These are phyloP conservation scores for Microdon myrmicae DNA, from an alignment of 2,888 invertebrate species.

Conservation along the genomic window DNA sequence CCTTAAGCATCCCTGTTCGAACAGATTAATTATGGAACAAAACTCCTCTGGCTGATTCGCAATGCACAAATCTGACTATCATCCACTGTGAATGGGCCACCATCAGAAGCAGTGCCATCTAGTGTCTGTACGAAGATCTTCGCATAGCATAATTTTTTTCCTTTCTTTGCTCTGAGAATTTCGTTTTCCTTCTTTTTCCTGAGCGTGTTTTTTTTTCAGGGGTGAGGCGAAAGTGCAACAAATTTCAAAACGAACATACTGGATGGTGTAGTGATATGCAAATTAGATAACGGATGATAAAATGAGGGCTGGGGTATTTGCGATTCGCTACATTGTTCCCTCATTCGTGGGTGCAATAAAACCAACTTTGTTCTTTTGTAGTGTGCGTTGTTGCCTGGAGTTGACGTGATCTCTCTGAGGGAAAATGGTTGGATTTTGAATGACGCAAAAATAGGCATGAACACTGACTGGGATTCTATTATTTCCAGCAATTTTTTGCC, in stretches of 20 bases:
- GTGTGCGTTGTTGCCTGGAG: constrained; percentile 43
- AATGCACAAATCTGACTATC: constrained; percentile 1
- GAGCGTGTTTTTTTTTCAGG: not conserved
- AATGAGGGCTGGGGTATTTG: constrained; percentile 40
- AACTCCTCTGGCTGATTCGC: constrained; percentile 21
- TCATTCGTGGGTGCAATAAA: constrained; percentile 41
- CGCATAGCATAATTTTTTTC: not conserved
- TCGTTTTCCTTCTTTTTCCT: constrained; percentile 1
- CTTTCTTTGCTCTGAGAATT: not conserved
- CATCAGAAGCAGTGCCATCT: constrained; percentile 30
- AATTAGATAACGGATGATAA: constrained; percentile 36
- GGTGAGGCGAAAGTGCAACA: constrained; percentile 19
- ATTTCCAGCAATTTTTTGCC: constrained; percentile 14
- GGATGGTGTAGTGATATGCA: constrained; percentile 42
- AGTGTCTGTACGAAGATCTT: constrained; percentile 14
- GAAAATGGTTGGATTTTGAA: constrained; percentile 31
- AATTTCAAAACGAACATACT: constrained; percentile 27
- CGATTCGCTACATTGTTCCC: no score
- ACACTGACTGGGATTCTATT: constrained; percentile 47
- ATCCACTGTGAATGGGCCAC: constrained; percentile 28
- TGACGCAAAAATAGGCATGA: constrained; percentile 30
- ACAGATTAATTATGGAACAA: constrained; percentile 38
- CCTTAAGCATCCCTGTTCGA: constrained; percentile 34
- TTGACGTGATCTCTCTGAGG: constrained; percentile 37
- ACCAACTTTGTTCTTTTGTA: constrained; percentile 43